Base-by-base conservation (phyloP, 2,113 vertebrate genomes). In the Limanda limanda region DNA sequence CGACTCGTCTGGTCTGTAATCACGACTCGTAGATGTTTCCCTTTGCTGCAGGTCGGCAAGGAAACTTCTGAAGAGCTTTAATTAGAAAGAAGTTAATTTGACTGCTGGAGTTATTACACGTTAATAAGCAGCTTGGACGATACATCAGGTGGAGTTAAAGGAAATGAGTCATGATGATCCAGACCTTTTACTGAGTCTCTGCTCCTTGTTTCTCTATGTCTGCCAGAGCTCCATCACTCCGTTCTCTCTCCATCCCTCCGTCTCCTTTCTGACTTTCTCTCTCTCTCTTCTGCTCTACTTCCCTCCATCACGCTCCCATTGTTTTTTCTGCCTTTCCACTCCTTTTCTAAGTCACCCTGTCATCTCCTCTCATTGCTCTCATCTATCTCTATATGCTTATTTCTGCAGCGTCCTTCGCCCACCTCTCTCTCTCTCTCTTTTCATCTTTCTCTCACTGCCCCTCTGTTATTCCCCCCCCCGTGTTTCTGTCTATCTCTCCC, bases 351-450 rank as follows among this genome's bases (percentile, higher is more conserved):
- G 86, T 90, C 86, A 87, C 87, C 85, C 83, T 90, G 89, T 91
- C 90, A 86, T 87, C 66, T 76, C 62, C 64, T 83, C 71, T 82
- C 80, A 82, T 86, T 74, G 82, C 77, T 83, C 75, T 78, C 87
- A 90, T 92, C 91, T 89, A 83, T 92, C 91, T 90, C 75, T 83
- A 81, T 83, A 84, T 88, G 87, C 84, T 88, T 89, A 84, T 88
- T 89, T 84, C 86, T 86, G 69, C 82, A 63, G 51, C 24, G 84
- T 90, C 88, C 89, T 87, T 91, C 74, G 73, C 81, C 81, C 86
- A 74, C 71, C 87, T 84, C 81, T 86, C 35, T 83, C 58, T 71
- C 57, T 81, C 72, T 68, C 63, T 71, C 75, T 58, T 65, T 63
- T 64, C 40, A 64, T 65, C 65, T 73, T 69, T 31, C 54, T 57